A percentile compares a stretch with the other conserved stretches of the same genome.
phyloP scores from a whole-genome alignment of 2,797 vertebrate genomes.

The Diglossa cyanea region DNA sequence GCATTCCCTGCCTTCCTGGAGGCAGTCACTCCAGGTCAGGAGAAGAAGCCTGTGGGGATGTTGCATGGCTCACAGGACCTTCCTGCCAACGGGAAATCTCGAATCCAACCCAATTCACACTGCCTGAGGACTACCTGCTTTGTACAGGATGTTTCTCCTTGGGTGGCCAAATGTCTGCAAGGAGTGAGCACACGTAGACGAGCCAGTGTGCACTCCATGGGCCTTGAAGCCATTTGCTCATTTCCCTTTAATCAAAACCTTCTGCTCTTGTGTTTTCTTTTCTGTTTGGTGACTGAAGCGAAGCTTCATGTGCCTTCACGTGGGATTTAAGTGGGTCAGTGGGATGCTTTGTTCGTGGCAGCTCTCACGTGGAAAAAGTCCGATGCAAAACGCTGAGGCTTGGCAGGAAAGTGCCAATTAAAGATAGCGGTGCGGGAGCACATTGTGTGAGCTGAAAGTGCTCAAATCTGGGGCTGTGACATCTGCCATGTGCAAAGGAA shows the following conservation, averaged over 20 bases:
- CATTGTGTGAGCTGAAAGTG: constrained; percentile 19
- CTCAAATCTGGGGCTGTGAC: not conserved
- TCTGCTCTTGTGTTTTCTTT: not conserved
- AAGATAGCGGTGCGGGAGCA: not conserved
- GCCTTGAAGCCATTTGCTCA: constrained; percentile 10
- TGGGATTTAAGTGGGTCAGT: constrained; percentile 60
- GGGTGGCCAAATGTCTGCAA: not conserved
- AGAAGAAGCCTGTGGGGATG: not conserved
- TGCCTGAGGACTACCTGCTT: not conserved
- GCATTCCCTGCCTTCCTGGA: not conserved
- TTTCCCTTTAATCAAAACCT: constrained; percentile 27
- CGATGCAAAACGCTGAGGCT: not conserved
- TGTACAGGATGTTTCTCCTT: not conserved
- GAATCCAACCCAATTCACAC: not conserved
- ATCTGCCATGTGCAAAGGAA: not conserved
- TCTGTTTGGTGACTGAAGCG: constrained; percentile 40
- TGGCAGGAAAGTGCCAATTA: constrained; percentile 57
- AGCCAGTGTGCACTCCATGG: not conserved
- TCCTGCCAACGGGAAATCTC: not conserved
- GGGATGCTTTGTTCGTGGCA: constrained; percentile 29
- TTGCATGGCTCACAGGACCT: not conserved
- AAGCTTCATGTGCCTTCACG: constrained; percentile 30
- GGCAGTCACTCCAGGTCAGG: not conserved
- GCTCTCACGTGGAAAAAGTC: constrained; percentile 43
- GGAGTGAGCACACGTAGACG: accelerated